phyloP scores from a whole-genome alignment of 1,140 invertebrate species.

The Ganaspis sp. region DNA sequence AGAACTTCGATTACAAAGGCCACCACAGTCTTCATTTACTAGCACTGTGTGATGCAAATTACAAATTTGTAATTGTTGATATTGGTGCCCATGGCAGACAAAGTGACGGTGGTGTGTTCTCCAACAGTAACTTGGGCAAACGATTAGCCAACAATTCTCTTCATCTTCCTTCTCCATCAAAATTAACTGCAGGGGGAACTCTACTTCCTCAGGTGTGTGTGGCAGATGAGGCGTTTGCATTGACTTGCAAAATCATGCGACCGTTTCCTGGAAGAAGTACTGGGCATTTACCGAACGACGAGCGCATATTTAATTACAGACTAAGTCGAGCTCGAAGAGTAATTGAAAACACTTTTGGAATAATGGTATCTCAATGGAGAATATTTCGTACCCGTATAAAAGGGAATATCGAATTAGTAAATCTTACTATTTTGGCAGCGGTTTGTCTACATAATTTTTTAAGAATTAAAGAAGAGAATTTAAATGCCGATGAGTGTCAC shows the following conservation, averaged over 20 bases:
- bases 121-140: slow-evolving; percentile 48
- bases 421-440: neutral
- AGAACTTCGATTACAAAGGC: slow-evolving; percentile 72
- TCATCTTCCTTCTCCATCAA: slow-evolving; percentile 51
- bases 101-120: slow-evolving; percentile 30
- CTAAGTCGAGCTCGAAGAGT: slow-evolving; percentile 66
- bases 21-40: slow-evolving; percentile 69
- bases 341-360: slow-evolving; percentile 73
- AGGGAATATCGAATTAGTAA: neutral
- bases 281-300: slow-evolving; percentile 45
- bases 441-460: neutral
- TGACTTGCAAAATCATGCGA: slow-evolving; percentile 60
- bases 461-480: neutral
- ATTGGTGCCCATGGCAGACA: slow-evolving; percentile 65
- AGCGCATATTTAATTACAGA: slow-evolving; percentile 69
- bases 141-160: slow-evolving; percentile 50
- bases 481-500: neutral
- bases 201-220: slow-evolving; percentile 61
- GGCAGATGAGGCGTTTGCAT: slow-evolving; percentile 67
- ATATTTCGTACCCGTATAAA: slow-evolving; percentile 59
- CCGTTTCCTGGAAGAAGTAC: slow-evolving; percentile 64
- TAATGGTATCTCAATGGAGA: slow-evolving; percentile 69
- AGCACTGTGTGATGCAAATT: slow-evolving; percentile 66
- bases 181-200: slow-evolving; percentile 50
- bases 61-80: slow-evolving; percentile 68